These are phyloP conservation scores for Drosophila subobscura DNA, from an alignment of 1,140 invertebrate species.

Conservation along the genomic window DNA sequence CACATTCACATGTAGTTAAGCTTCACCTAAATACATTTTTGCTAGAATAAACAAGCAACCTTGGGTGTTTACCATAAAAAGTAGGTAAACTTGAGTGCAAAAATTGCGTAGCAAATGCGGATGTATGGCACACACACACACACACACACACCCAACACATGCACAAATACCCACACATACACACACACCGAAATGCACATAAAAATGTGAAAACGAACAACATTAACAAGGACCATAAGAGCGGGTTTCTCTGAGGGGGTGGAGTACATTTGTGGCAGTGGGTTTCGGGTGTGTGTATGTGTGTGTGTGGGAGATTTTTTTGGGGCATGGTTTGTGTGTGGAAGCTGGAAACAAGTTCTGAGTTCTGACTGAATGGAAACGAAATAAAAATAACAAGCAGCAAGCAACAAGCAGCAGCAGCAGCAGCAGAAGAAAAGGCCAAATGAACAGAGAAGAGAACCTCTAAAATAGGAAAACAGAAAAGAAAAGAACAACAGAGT, in stretches of 20 bases:
- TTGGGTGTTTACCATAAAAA: slow-evolving; percentile 82
- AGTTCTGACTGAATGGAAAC: slow-evolving; percentile 67
- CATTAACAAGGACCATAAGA: slow-evolving; percentile 39
- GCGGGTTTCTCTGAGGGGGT: not conserved
- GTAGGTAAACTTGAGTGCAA: slow-evolving; percentile 82
- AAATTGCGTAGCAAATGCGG: slow-evolving; percentile 71
- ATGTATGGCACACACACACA: slow-evolving; percentile 37
- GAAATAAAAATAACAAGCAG: slow-evolving; percentile 66
- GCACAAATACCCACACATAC: slow-evolving; percentile 12
- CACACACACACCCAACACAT: slow-evolving; percentile 28
- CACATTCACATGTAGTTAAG: slow-evolving; percentile 68
- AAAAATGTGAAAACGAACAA: slow-evolving; percentile 75
- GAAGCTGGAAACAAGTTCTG: slow-evolving; percentile 40
- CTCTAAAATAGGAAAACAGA: slow-evolving; percentile 27
- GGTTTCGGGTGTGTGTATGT: slow-evolving; percentile 1
- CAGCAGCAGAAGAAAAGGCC: slow-evolving; percentile 36
- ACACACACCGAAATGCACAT: slow-evolving; percentile 74
- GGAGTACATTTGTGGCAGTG: slow-evolving; percentile 8
- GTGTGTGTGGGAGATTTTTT: not conserved
- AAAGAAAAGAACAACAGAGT: slow-evolving; percentile 2
- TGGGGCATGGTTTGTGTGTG: slow-evolving; percentile 1
- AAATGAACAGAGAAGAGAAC: slow-evolving; percentile 49
- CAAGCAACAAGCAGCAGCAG: slow-evolving; percentile 39
- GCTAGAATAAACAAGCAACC: slow-evolving; percentile 82
- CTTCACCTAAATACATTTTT: slow-evolving; percentile 81